Evolutionary conservation across 2,113 vertebrate species (phyloP).

Genomic region (Oreochromis aureus): DNA sequence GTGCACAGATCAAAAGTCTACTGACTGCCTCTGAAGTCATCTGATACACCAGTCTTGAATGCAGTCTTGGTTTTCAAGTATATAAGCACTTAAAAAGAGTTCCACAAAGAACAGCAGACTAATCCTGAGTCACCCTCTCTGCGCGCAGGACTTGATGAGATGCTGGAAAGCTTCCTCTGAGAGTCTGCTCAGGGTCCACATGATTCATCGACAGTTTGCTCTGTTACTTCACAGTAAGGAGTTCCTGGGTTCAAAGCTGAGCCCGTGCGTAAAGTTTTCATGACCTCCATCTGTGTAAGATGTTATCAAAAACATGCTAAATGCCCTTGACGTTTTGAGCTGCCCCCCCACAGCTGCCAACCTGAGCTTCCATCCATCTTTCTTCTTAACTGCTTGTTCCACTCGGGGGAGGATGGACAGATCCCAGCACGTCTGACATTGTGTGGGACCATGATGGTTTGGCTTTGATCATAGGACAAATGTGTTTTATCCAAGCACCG

Average conservation of each 20-base stretch:
- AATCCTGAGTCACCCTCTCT: not conserved
- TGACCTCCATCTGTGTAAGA: not conserved
- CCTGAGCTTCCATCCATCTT: not conserved
- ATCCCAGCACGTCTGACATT: not conserved
- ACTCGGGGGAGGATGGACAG: accelerated
- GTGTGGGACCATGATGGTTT: not conserved
- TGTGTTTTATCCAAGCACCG: not conserved
- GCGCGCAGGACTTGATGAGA: not conserved
- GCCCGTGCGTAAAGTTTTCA: not conserved
- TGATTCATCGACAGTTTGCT: accelerated
- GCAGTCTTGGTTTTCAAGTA: not conserved
- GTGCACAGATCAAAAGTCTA: not conserved
- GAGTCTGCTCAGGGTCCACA: not conserved
- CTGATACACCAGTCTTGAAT: not conserved
- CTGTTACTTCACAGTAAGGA: not conserved
- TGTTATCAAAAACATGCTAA: not conserved
- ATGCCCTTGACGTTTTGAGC: not conserved
- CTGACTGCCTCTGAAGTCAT: not conserved
- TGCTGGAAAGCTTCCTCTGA: not conserved
- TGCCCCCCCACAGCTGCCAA: not conserved
- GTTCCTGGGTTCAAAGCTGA: not conserved
- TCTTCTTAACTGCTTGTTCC: not conserved
- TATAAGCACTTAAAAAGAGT: not conserved
- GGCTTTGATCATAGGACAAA: not conserved
- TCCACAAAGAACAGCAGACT: not conserved